These are phyloP conservation scores for Distichodus sexfasciatus DNA, from an alignment of 2,797 vertebrate species.

Conservation along the genomic window DNA sequence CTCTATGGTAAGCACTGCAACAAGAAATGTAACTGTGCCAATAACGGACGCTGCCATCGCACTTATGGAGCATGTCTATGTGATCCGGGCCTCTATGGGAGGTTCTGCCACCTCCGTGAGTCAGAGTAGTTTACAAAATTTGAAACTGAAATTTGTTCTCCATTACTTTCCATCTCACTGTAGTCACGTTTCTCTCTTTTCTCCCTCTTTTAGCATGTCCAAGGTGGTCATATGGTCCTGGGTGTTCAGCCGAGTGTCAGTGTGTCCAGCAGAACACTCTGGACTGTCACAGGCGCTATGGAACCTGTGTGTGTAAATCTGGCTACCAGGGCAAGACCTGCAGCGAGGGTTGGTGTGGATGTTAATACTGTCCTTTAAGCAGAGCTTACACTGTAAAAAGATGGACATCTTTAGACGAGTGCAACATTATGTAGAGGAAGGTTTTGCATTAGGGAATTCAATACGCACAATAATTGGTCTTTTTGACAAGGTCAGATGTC, in stretches of 20 bases:
- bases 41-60: constrained; percentile 81
- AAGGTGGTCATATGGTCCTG: constrained; percentile 74
- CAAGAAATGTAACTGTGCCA: constrained; percentile 83
- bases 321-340: constrained; percentile 73
- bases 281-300: constrained; percentile 72
- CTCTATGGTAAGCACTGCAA: constrained; percentile 80
- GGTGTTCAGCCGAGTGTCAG: constrained; percentile 79
- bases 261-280: constrained; percentile 68
- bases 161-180: too few relatives aligned
- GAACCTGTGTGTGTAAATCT: constrained; percentile 75
- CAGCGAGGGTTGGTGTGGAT: constrained; percentile 64
- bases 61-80: constrained; percentile 82
- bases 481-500: too few relatives aligned
- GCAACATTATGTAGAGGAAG: too few relatives aligned
- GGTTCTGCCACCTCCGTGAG: constrained; percentile 81
- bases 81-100: constrained; percentile 80
- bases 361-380: too few relatives aligned
- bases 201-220: constrained; percentile 73
- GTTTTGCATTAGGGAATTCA: too few relatives aligned
- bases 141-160: too few relatives aligned
- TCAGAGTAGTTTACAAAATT: constrained; percentile 5
- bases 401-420: too few relatives aligned
- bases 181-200: not conserved
- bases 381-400: too few relatives aligned
- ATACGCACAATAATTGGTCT: too few relatives aligned